phyloP scores from a whole-genome alignment of 2,797 vertebrate species.

The Rhodeus uyekii region DNA sequence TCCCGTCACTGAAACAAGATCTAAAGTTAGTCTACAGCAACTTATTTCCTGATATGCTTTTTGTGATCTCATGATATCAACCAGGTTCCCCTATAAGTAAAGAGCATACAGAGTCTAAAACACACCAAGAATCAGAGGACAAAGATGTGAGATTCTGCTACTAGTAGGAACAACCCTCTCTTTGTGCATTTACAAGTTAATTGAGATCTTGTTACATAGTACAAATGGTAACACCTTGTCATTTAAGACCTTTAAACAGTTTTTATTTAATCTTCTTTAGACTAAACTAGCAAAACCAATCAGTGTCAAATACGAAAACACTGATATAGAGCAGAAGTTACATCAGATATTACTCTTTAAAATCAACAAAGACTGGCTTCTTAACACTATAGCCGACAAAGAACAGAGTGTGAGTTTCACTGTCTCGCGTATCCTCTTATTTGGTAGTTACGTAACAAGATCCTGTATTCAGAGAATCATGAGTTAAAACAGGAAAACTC shows the following conservation, averaged over 20 bases:
- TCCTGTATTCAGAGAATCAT: constrained; percentile 14
- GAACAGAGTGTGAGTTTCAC: not conserved
- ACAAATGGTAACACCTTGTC: constrained; percentile 41
- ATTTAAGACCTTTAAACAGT: constrained; percentile 41
- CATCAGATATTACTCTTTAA: not conserved
- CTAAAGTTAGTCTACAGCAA: constrained; percentile 45
- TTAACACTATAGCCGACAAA: constrained; percentile 3
- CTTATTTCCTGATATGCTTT: constrained; percentile 10
- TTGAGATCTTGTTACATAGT: constrained; percentile 32
- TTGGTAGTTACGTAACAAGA: constrained; percentile 13
- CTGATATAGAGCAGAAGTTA: not conserved
- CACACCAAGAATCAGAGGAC: not conserved
- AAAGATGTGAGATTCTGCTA: constrained; percentile 33
- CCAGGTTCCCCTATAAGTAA: constrained; percentile 22
- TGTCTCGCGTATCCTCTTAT: not conserved
- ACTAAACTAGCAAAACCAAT: constrained; percentile 44
- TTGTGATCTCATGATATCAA: constrained; percentile 9
- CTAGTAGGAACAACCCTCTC: not conserved
- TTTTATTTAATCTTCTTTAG: constrained; percentile 47
- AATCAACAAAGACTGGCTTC: not conserved
- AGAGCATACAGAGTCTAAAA: not conserved
- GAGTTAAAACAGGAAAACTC: not conserved
- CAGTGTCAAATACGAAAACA: constrained; percentile 10
- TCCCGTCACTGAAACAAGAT: constrained; percentile 32
- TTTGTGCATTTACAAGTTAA: constrained; percentile 48